Conservation (phyloP, 2,888 invertebrate genomes). For the Mythimna ferrago region DNA sequence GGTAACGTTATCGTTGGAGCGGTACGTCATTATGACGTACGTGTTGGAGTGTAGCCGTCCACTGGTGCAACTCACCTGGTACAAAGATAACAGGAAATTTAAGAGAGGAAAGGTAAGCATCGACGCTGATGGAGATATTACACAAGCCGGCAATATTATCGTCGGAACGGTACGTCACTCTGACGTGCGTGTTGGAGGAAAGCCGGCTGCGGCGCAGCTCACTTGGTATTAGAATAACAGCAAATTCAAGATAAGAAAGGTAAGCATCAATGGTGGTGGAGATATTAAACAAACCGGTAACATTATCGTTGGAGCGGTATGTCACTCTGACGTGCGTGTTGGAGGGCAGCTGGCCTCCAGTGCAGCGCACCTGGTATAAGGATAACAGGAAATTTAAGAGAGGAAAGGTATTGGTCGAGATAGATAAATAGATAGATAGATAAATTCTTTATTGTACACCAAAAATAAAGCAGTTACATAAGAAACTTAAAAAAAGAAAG, state of each 20-base stretch:
- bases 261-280: constrained; percentile 92
- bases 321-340: constrained; percentile 95
- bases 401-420: constrained; percentile 92
- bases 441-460: too few relatives aligned
- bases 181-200: constrained; percentile 95
- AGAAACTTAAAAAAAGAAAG: too few relatives aligned
- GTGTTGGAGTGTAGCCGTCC: constrained; percentile 96
- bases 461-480: too few relatives aligned
- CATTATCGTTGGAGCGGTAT: constrained; percentile 94
- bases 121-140: background rate
- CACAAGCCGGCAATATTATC: background rate
- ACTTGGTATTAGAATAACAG: constrained; percentile 94
- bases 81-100: constrained; percentile 94
- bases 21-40: constrained; percentile 95
- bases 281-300: constrained; percentile 94
- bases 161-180: constrained; percentile 94
- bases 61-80: constrained; percentile 96
- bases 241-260: too few relatives aligned
- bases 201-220: constrained; percentile 96
- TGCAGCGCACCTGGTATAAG: constrained; percentile 96
- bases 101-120: constrained; percentile 93
- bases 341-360: constrained; percentile 96
- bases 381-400: constrained; percentile 94
- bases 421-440: too few relatives aligned
- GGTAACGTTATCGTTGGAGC: constrained; percentile 94